These are phyloP conservation scores for Astatoreochromis straeleni DNA, from an alignment of 2,113 vertebrate species.

Conservation along the genomic window DNA sequence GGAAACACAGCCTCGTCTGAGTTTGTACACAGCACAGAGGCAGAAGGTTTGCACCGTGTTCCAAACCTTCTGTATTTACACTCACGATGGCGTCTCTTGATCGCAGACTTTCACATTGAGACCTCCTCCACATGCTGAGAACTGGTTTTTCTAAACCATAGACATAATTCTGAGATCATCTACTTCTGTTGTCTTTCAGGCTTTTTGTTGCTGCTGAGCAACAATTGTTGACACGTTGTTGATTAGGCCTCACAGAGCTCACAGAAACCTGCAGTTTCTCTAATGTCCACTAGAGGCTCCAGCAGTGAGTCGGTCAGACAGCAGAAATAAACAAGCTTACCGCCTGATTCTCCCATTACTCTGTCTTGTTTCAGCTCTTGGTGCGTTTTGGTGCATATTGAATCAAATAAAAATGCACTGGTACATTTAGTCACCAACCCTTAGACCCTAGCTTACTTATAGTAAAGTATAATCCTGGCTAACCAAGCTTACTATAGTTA, in stretches of 20 bases:
- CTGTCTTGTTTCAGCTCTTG: background rate
- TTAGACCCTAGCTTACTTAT: background rate
- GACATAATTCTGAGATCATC: background rate
- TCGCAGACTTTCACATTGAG: background rate
- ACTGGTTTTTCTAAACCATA: background rate
- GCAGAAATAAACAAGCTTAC: background rate
- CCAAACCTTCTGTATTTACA: background rate
- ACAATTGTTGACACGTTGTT: accelerated
- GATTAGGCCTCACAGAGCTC: background rate
- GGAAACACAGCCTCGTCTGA: conserved; percentile 44
- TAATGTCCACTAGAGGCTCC: background rate
- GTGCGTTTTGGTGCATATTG: background rate
- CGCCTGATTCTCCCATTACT: background rate
- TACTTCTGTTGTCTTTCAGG: background rate
- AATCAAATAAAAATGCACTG: background rate
- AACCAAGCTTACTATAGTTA: background rate
- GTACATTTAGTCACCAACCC: background rate
- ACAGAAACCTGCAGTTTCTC: background rate
- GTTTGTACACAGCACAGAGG: background rate
- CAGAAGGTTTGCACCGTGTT: background rate
- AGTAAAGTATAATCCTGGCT: background rate
- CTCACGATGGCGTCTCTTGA: background rate
- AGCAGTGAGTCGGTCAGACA: background rate
- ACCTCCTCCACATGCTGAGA: background rate
- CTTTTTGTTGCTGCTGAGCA: background rate